Conservation (phyloP, 2,888 invertebrate species). For the Leucoptera coffeella region DNA sequence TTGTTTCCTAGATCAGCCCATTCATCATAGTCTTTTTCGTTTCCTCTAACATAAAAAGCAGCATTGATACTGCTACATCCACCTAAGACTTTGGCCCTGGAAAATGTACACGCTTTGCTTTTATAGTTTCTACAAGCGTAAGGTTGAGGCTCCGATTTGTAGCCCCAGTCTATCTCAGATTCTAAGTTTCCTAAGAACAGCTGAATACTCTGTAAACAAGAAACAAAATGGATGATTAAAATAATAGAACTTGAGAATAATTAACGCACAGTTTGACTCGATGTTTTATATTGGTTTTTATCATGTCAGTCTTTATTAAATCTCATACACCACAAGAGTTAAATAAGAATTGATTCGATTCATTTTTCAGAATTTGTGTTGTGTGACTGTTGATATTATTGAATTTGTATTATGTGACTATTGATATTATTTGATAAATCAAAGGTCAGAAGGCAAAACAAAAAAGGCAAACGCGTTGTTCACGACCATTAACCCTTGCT, state of each 20-base stretch:
- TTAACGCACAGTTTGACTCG: no score
- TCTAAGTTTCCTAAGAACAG: slow-evolving; percentile 1
- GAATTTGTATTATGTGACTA: no score
- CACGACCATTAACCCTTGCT: no score
- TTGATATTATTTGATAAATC: no score
- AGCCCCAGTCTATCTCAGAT: slow-evolving; percentile 8
- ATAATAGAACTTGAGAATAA: no score
- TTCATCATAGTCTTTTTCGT: slow-evolving; percentile 25
- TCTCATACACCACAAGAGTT: no score
- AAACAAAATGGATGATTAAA: not conserved
- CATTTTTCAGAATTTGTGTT: no score
- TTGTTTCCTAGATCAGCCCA: slow-evolving; percentile 35
- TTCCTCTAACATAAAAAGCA: slow-evolving; percentile 43
- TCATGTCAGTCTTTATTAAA: not conserved
- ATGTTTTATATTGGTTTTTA: no score
- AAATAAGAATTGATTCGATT: no score
- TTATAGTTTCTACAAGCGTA: slow-evolving; percentile 15
- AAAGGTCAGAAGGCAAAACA: no score
- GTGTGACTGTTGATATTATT: no score
- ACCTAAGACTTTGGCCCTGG: slow-evolving; percentile 53
- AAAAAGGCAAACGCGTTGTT: no score
- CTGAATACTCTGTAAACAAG: not conserved
- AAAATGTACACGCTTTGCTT: slow-evolving; percentile 20
- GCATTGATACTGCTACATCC: slow-evolving; percentile 43
- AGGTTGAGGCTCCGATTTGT: slow-evolving; percentile 20